Conservation (phyloP, 2,113 vertebrate species). For the Leucoraja erinaceus region DNA sequence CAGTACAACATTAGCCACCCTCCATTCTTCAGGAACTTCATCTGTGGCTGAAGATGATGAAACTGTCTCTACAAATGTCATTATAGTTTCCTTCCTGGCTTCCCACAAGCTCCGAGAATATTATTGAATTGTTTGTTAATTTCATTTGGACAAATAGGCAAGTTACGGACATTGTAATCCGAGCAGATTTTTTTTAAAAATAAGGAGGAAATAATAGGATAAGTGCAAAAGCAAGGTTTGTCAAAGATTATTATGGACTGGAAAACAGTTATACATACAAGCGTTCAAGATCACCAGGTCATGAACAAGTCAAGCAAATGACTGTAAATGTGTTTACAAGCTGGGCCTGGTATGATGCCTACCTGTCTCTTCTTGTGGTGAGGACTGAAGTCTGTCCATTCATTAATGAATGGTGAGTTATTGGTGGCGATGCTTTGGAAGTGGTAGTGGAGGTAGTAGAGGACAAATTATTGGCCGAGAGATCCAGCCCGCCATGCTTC, state of each 20-base stretch:
- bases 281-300: background rate
- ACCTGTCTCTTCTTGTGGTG: slow-evolving; percentile 91
- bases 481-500: slow-evolving; percentile 87
- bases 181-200: background rate
- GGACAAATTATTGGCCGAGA: slow-evolving; percentile 90
- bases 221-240: background rate
- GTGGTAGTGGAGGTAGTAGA: slow-evolving; percentile 96
- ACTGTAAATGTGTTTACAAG: background rate
- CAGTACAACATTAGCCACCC: no score
- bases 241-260: background rate
- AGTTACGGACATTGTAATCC: background rate
- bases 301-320: background rate
- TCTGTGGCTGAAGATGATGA: no score
- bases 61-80: no score
- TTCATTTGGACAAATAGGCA: background rate
- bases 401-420: slow-evolving; percentile 90
- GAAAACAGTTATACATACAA: background rate
- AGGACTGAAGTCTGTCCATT: slow-evolving; percentile 95
- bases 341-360: slow-evolving; percentile 43
- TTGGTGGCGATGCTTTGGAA: slow-evolving; percentile 96
- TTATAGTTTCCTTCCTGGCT: no score
- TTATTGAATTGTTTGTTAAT: background rate
- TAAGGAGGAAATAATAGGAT: background rate
- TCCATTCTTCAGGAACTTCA: no score
- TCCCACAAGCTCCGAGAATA: no score